Conservation (phyloP, 2,113 vertebrate species). For the Ochotona princeps region DNA sequence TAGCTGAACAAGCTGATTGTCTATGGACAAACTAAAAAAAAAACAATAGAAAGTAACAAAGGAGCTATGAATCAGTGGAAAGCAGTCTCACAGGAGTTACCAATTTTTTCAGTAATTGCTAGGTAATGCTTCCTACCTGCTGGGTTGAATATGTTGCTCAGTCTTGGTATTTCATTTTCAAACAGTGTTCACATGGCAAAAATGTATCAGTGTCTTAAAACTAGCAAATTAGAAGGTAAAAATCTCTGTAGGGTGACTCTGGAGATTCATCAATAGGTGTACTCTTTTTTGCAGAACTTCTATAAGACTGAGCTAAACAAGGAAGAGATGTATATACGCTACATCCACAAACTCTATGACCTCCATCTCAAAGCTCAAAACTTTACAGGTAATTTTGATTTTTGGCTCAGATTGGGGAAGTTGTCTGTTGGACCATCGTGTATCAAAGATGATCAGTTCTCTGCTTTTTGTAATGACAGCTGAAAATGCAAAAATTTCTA, state of each 20-base stretch:
- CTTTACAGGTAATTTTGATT: constrained; percentile 93
- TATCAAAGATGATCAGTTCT: background rate
- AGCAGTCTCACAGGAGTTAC: background rate
- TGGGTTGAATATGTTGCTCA: background rate
- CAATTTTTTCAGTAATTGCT: background rate
- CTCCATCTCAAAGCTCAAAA: constrained; percentile 98
- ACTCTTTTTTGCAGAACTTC: constrained; percentile 92
- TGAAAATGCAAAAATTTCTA: background rate
- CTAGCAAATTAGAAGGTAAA: background rate
- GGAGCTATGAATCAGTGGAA: background rate
- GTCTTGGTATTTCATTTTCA: background rate
- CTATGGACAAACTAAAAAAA: background rate
- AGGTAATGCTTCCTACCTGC: background rate
- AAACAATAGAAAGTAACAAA: background rate
- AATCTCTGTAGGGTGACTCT: background rate
- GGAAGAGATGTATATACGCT: constrained; percentile 99
- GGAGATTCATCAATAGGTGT: background rate
- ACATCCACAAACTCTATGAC: constrained; percentile 98
- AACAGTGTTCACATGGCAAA: background rate
- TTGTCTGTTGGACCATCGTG: background rate
- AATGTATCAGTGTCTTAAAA: background rate
- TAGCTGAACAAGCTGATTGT: background rate
- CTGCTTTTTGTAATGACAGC: background rate
- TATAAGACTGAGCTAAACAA: constrained; percentile 99
- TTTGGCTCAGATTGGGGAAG: background rate